A percentile compares a stretch with the other conserved stretches of the same genome.
These are phyloP conservation scores for Ophion costatus DNA, from an alignment of 2,888 invertebrate species.

Conservation along the genomic window DNA sequence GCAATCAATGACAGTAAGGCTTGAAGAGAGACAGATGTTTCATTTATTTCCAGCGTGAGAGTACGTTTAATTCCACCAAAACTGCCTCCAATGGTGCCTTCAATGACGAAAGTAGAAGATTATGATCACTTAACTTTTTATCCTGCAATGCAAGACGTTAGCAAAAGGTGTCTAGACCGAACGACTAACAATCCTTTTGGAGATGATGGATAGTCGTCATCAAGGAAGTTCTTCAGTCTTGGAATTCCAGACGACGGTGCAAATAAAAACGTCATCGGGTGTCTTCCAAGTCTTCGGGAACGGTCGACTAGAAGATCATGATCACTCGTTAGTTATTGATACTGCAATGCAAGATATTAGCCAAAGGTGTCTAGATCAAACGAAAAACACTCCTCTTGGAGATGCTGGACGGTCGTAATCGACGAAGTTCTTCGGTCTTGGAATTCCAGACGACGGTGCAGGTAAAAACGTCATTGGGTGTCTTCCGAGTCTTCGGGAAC, in stretches of 20 bases:
- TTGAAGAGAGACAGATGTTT: too few species aligned
- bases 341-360: too few species aligned
- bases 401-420: background rate
- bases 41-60: too few species aligned
- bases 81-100: too few species aligned
- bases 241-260: background rate
- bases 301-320: background rate
- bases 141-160: too few species aligned
- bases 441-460: background rate
- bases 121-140: too few species aligned
- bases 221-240: constrained; percentile 1
- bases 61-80: too few species aligned
- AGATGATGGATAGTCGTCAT: background rate
- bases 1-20: too few species aligned
- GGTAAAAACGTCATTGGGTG: constrained; percentile 29
- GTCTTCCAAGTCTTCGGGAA: background rate
- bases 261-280: constrained; percentile 25
- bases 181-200: background rate
- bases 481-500: background rate
- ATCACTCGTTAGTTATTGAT: too few species aligned
- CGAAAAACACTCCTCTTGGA: background rate
- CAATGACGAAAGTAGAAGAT: too few species aligned
- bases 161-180: too few species aligned
- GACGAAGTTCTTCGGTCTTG: background rate
- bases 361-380: too few species aligned